A percentile compares a stretch with the other conserved stretches of the same genome.
phyloP scores from a whole-genome alignment of 2,113 vertebrate genomes.

The Silurus glanis region DNA sequence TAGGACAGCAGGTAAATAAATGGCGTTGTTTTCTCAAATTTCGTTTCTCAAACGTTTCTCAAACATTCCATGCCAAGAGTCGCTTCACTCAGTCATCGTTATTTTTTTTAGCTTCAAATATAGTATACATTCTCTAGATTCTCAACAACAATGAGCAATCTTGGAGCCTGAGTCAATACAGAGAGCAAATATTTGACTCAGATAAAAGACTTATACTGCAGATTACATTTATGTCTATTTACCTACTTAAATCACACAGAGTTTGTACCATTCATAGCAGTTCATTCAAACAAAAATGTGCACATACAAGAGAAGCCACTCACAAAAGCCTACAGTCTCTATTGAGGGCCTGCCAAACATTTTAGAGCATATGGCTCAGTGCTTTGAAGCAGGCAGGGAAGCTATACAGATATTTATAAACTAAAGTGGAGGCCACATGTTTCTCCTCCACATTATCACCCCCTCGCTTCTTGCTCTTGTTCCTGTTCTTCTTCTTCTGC shows the following conservation, averaged over 20 bases:
- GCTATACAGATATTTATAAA: constrained; percentile 73
- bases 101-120: neutral
- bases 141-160: neutral
- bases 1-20: neutral
- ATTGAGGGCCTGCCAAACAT: constrained; percentile 54
- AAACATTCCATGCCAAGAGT: neutral
- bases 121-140: constrained; percentile 23
- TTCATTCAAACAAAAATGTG: neutral
- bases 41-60: too few relatives aligned
- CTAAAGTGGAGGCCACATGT: constrained; percentile 70
- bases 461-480: constrained; percentile 3
- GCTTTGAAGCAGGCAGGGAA: constrained; percentile 62
- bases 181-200: constrained; percentile 24
- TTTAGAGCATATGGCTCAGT: constrained; percentile 59
- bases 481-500: neutral
- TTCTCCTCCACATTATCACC: constrained; percentile 61
- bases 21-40: neutral
- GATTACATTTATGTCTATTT: constrained; percentile 1
- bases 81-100: neutral
- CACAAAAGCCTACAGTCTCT: constrained; percentile 48
- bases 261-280: neutral
- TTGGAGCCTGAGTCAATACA: neutral
- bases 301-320: constrained; percentile 51
- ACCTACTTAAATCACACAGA: neutral
- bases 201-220: constrained; percentile 17